A percentile compares a stretch with the other conserved stretches of the same genome.
Conservation (phyloP, 2,797 vertebrate genomes). For the Danio choprae region DNA sequence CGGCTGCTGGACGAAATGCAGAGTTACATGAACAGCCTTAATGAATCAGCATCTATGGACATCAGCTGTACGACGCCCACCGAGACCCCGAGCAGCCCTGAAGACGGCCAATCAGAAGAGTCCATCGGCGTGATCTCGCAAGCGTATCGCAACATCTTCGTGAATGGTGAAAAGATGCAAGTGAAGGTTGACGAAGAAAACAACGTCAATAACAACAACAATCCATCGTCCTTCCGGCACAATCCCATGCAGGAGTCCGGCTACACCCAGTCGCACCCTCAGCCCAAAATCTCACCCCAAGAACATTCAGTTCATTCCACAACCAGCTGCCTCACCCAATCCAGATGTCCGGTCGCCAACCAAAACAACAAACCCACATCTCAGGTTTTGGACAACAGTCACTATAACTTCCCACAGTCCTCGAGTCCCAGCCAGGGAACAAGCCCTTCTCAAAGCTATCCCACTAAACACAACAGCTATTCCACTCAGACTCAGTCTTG, state of each 20-base stretch:
- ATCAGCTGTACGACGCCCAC: slow-evolving; percentile 70
- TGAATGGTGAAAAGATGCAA: slow-evolving; percentile 72
- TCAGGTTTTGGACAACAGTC: slow-evolving; percentile 66
- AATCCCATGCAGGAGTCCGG: slow-evolving; percentile 58
- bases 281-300: slow-evolving; percentile 47
- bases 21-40: slow-evolving; percentile 84
- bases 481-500: slow-evolving; percentile 67
- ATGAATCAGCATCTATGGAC: slow-evolving; percentile 78
- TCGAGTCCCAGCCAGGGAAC: slow-evolving; percentile 67
- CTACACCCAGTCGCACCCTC: slow-evolving; percentile 58
- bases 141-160: slow-evolving; percentile 69
- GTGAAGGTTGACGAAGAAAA: slow-evolving; percentile 65
- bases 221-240: slow-evolving; percentile 65
- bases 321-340: slow-evolving; percentile 60
- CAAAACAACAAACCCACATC: slow-evolving; percentile 61
- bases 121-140: slow-evolving; percentile 68
- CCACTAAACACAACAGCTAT: slow-evolving; percentile 67
- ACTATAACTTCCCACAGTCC: slow-evolving; percentile 65
- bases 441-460: slow-evolving; percentile 63
- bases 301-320: slow-evolving; percentile 62
- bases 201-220: slow-evolving; percentile 59
- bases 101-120: slow-evolving; percentile 67
- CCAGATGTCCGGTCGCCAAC: slow-evolving; percentile 60
- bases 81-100: slow-evolving; percentile 71
- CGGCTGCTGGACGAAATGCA: slow-evolving; percentile 85